Base-by-base conservation (phyloP, 37 sponge, comb jelly and placozoan species). In the Ephydatia muelleri region DNA sequence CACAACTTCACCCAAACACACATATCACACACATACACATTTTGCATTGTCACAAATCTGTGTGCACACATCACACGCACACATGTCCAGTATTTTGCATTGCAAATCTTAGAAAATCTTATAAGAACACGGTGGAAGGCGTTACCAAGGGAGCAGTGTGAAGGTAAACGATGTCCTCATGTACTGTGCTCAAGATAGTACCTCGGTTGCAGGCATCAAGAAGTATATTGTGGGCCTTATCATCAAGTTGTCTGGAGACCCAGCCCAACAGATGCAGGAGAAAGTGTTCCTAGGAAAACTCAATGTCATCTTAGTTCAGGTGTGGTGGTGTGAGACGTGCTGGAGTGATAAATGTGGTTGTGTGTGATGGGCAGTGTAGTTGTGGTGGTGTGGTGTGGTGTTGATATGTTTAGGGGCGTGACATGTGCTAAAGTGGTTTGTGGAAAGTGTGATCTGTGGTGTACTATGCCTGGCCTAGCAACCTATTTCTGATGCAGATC, bases 191-290 rank as follows among this genome's bases (percentile, higher is more conserved):
- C 25, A 35, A 23, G 71, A 19, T 29, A 0, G 49, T 75, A 38
- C 28, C 11, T 16, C 12, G 68, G 35, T 47, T 75, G 28, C 80
- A 97, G 97, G 99, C 31, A 97, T 99, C 32, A 89, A 94, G 75
- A 95, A 93, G 72, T 99, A 90, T 81, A 99, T 97, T 72, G 99
- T 99, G 19, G 99, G 96, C 2, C 85, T 97, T 16, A 90, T 95
- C 25, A 99, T 99, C 79, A 99, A 99, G 72, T 28, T 94, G 33
- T 99, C 99, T 22, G 92, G 96, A 11, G 83, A 93, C 30, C 67
- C 91, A 29, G 85, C 70, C 19, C 57, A 75, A 19, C 77, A 91
- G 78, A 85, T 95, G 93, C 81, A 82, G 49, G 85, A 99, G 49
- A 97, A 90, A 76, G 85, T 95, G 21, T 99, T 93, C 76, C 34